Conservation (phyloP, 2,113 vertebrate species). For the Leptobrachium ailaonicum region DNA sequence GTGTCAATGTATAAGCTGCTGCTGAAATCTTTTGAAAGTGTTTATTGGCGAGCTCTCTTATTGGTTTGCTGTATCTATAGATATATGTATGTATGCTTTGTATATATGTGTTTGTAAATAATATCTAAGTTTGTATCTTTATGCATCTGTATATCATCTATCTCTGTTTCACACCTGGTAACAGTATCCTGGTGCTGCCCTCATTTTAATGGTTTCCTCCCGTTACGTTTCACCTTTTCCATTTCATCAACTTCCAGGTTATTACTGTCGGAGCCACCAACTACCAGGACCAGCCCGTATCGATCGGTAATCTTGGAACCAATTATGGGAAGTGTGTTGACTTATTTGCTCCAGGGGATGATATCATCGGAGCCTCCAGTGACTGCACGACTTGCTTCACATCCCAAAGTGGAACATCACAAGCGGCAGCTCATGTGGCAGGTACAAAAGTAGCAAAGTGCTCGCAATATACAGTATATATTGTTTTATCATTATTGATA, state of each 20-base stretch:
- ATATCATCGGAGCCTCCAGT: slow-evolving; percentile 84
- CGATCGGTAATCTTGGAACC: slow-evolving; percentile 75
- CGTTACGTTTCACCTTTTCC: no score
- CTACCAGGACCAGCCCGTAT: slow-evolving; percentile 73
- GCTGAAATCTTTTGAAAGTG: no score
- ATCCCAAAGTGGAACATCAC: slow-evolving; percentile 81
- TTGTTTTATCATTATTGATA: not conserved
- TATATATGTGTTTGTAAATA: no score
- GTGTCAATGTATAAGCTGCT: no score
- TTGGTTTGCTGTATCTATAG: no score
- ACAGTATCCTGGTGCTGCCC: no score
- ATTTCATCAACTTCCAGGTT: slow-evolving; percentile 65
- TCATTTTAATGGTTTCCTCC: no score
- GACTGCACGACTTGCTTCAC: slow-evolving; percentile 86
- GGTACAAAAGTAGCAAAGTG: slow-evolving; percentile 55
- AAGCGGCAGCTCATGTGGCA: slow-evolving; percentile 83
- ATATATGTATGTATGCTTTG: no score
- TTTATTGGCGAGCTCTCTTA: no score
- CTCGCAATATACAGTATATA: not conserved
- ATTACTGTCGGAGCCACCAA: slow-evolving; percentile 86
- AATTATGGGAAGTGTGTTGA: slow-evolving; percentile 85
- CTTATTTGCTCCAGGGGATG: slow-evolving; percentile 85
- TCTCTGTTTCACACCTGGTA: no score
- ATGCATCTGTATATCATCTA: no score
- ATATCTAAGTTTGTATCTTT: no score